Base-by-base conservation (phyloP, 2,113 vertebrate species). In the Hippocampus barbouri region DNA sequence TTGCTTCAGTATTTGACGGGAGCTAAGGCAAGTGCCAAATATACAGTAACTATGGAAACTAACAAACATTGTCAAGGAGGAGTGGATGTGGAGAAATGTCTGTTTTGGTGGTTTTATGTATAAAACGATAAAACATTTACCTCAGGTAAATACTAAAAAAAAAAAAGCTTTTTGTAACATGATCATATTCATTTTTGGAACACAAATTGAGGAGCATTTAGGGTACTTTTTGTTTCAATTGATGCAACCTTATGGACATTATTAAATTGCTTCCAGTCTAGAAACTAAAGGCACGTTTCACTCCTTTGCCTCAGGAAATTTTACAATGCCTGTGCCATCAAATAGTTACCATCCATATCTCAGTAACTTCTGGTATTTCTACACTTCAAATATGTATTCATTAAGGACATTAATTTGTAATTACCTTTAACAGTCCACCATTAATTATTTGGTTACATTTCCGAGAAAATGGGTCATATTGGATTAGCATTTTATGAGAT, bases 1-100 rank as follows among this genome's bases (percentile, higher is more conserved):
- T 76, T 80, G 57, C 18, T 18, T 76, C 43, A 73, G 61, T 62
- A 70, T 64, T 71, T 79, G 75, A 83, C 73, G 69, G 62, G 43
- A 43, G 43, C 15, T 11, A 65, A 43, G 6, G 21, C 40, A n/a
- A 23, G 23, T 43, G 18, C 21, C 15, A n/a, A 4, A 14, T 65
- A 59, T 53, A 30, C 25, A 61, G 15, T 25, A 30, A 25, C 14
- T 20, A 11, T 16, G 9, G 30, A 9, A 38, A 56, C 8, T 10
- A 56, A 23, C 21, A 21, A 56, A 11, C 11, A 59, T 27, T 27
- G 23, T n/a, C n/a, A 54, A n/a, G 53, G 53, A 54, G 53, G 49
- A 51, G 49, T n/a, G 20, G 21, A 54, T 56, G n/a, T 11, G 21
- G 9, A 10, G 21, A 56, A 56, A 56, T 56, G 53, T 56, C 9